Evolutionary conservation across 2,797 vertebrate species (phyloP).

Genomic region (Numenius phaeopus): DNA sequence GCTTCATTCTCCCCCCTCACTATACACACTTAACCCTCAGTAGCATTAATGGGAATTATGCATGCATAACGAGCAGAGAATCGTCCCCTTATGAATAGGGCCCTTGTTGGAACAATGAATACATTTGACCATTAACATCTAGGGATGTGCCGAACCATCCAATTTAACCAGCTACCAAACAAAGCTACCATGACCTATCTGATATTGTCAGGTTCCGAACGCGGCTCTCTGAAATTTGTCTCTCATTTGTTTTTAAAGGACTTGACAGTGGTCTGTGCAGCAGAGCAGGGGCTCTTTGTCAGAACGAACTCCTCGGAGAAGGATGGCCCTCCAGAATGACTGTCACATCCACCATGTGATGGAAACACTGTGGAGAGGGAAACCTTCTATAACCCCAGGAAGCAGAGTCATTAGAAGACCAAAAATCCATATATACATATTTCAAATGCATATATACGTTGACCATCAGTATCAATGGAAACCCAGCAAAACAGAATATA

Average conservation of each 20-base stretch:
- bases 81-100: conserved; percentile 59
- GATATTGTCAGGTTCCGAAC: neutral
- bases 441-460: neutral
- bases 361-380: neutral
- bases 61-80: conserved; percentile 69
- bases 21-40: conserved; percentile 34
- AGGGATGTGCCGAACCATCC: conserved; percentile 59
- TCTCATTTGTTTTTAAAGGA: conserved; percentile 19
- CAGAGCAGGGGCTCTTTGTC: neutral
- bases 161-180: conserved; percentile 56
- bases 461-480: neutral
- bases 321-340: neutral
- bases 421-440: neutral
- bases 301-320: fast-evolving
- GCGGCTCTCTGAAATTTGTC: conserved; percentile 16
- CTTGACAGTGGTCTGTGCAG: neutral
- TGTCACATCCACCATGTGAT: neutral
- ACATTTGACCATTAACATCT: conserved; percentile 66
- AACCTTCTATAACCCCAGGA: neutral
- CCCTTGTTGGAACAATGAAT: conserved; percentile 73
- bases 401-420: neutral
- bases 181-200: conserved; percentile 49
- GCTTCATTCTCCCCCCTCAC: neutral
- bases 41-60: conserved; percentile 71
- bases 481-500: neutral